phyloP scores from a whole-genome alignment of 2,888 invertebrate species.

The Rhaphigaster nebulosa region DNA sequence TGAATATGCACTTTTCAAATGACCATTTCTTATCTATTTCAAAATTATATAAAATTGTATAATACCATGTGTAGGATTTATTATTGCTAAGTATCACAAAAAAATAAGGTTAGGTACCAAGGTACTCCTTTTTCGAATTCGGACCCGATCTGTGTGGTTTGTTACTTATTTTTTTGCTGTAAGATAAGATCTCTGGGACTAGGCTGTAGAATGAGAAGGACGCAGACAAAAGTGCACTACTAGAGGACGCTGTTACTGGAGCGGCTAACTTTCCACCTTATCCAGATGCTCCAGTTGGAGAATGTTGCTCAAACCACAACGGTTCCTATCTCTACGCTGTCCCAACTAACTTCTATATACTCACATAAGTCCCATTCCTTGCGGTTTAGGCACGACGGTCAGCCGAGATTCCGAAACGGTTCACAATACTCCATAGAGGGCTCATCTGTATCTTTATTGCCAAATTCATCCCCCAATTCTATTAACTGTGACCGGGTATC shows the following conservation, averaged over 20 bases:
- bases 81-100: too few species aligned
- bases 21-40: too few species aligned
- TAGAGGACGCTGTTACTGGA: background rate
- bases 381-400: slow-evolving; percentile 16
- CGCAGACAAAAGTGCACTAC: background rate
- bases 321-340: slow-evolving; percentile 26
- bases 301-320: slow-evolving; percentile 40
- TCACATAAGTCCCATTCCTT: slow-evolving; percentile 49
- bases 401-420: slow-evolving; percentile 24
- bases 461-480: background rate
- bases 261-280: slow-evolving; percentile 35
- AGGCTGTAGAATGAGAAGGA: background rate
- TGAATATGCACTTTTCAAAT: too few species aligned
- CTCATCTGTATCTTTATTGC: background rate
- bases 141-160: background rate
- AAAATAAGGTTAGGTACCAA: too few species aligned
- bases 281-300: slow-evolving; percentile 46
- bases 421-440: background rate
- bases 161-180: background rate
- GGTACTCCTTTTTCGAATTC: background rate
- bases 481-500: too few species aligned
- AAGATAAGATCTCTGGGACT: background rate
- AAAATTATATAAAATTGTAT: too few species aligned
- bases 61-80: too few species aligned
- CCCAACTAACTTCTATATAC: slow-evolving; percentile 49